phyloP scores from a whole-genome alignment of 2,888 invertebrate species.

The Archaeoteleia sp. region DNA sequence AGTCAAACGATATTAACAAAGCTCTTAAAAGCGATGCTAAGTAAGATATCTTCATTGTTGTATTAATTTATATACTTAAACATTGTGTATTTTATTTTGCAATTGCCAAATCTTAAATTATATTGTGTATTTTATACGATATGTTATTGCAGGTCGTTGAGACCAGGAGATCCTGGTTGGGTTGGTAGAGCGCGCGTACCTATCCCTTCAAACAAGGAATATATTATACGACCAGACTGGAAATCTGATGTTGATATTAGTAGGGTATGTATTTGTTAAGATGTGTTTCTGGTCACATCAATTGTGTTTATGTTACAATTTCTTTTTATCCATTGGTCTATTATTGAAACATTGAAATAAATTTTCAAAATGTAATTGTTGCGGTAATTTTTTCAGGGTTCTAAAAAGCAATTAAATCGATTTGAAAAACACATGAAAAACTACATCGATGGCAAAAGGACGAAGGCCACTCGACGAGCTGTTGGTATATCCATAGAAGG shows the following conservation, averaged over 20 bases:
- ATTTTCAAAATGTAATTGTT: not conserved
- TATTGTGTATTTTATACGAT: too few relatives aligned
- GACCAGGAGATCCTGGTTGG: conserved; percentile 98
- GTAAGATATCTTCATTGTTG: conserved; percentile 66
- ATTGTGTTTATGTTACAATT: too few relatives aligned
- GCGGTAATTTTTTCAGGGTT: conserved; percentile 76
- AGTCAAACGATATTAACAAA: conserved; percentile 79
- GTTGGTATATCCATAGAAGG: conserved; percentile 98
- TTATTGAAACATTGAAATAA: conserved; percentile 3
- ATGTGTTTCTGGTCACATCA: too few relatives aligned
- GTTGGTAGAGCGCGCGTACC: conserved; percentile 96
- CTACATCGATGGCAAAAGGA: conserved; percentile 89
- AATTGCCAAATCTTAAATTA: too few relatives aligned
- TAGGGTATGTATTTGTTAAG: conserved; percentile 71
- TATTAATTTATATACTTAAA: not conserved
- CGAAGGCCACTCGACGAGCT: conserved; percentile 87
- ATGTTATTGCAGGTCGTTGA: conserved; percentile 79
- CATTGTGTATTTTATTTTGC: not conserved
- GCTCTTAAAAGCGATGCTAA: conserved; percentile 80
- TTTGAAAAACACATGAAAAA: conserved; percentile 95
- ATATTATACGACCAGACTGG: conserved; percentile 95
- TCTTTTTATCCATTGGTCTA: too few relatives aligned
- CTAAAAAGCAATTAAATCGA: conserved; percentile 90
- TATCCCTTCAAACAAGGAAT: conserved; percentile 95
- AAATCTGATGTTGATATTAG: conserved; percentile 91